Percentiles rank a stretch among this genome's conserved stretches.
Evolutionary conservation across 2,113 vertebrate genomes (phyloP).

Genomic region (Todiramphus chloris): DNA sequence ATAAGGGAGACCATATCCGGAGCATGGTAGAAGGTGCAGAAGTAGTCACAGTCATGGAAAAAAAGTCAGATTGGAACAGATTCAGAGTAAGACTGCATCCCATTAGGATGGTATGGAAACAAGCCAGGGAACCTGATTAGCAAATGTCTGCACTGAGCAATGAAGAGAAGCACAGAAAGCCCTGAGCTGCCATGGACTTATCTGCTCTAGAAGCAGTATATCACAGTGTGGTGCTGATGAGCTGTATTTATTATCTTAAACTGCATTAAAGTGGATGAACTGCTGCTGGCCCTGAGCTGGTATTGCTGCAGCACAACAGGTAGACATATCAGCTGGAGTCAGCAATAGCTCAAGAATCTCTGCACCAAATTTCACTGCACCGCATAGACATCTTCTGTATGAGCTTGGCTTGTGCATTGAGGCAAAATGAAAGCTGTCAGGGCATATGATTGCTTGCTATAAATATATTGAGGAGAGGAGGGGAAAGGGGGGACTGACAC

Average conservation of each 20-base stretch:
- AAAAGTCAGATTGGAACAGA: neutral
- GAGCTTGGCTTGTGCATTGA: slow-evolving; percentile 33
- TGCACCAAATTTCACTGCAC: slow-evolving; percentile 44
- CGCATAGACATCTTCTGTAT: neutral
- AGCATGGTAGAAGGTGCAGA: neutral
- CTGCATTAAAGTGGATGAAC: slow-evolving; percentile 42
- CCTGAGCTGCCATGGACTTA: slow-evolving; percentile 5
- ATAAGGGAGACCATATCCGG: neutral
- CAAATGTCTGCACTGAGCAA: neutral
- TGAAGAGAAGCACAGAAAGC: neutral
- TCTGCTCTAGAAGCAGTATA: slow-evolving; percentile 27
- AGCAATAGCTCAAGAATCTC: slow-evolving; percentile 34
- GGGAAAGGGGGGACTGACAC: neutral
- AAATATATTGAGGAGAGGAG: slow-evolving; percentile 20
- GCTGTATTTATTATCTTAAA: slow-evolving; percentile 51
- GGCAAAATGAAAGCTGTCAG: slow-evolving; percentile 56
- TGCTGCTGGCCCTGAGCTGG: slow-evolving; percentile 44
- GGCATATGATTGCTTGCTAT: slow-evolving; percentile 50
- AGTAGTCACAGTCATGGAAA: neutral
- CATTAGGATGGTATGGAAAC: neutral
- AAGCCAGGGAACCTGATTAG: slow-evolving; percentile 40
- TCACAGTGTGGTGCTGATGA: slow-evolving; percentile 38
- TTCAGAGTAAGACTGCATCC: neutral
- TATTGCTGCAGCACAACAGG: slow-evolving; percentile 51
- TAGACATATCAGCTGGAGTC: slow-evolving; percentile 32